Conservation (phyloP, 2,797 vertebrate species). For the Malurus splendens region DNA sequence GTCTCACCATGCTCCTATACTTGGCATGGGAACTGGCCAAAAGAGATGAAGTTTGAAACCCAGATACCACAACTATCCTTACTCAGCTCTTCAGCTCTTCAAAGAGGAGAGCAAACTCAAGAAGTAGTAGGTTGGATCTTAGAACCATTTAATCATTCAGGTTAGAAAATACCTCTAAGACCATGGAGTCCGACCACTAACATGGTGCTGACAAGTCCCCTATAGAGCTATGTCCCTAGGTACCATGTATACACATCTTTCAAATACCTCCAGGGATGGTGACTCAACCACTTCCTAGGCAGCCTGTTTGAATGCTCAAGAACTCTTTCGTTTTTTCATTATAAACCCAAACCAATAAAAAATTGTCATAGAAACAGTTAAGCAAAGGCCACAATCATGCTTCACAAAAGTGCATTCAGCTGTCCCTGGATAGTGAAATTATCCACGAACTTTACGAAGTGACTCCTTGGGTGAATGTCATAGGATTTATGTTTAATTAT, state of each 20-base stretch:
- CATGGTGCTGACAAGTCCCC: neutral
- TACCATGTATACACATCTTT: neutral
- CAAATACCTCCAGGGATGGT: neutral
- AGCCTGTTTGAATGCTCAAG: neutral
- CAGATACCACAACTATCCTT: neutral
- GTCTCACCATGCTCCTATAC: neutral
- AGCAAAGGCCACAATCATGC: rapidly evolving
- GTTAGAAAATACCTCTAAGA: neutral
- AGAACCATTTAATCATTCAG: neutral
- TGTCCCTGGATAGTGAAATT: neutral
- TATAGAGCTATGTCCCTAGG: neutral
- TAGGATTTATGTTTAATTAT: neutral
- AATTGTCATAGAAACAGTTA: neutral
- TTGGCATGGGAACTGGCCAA: neutral
- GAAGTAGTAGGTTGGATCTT: neutral
- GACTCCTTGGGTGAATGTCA: neutral
- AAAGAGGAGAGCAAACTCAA: neutral
- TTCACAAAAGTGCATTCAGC: neutral
- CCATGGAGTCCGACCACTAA: rapidly evolving
- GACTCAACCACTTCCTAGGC: neutral
- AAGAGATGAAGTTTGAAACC: neutral
- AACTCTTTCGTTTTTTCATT: neutral
- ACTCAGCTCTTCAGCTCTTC: neutral
- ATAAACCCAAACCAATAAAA: neutral
- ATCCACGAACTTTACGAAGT: neutral